Evolutionary conservation across 2,797 vertebrate genomes (phyloP).

Genomic region (Valencia hispanica): DNA sequence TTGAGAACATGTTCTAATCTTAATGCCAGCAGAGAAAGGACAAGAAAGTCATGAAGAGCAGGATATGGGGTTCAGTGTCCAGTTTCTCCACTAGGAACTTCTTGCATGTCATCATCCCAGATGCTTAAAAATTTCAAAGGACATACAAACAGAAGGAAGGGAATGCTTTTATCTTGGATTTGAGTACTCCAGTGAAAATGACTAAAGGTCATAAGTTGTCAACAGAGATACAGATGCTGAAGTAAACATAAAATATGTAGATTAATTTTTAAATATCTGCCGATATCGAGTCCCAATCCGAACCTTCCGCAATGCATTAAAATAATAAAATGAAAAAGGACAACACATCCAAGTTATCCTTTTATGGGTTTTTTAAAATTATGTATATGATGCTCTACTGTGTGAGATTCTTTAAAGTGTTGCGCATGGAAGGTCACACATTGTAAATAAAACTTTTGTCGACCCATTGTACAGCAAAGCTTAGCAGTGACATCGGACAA

Average conservation of each 20-base stretch:
- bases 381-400: too few relatives aligned
- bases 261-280: too few relatives aligned
- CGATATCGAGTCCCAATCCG: too few relatives aligned
- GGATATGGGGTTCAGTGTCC: conserved; percentile 31
- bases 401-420: too few relatives aligned
- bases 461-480: too few relatives aligned
- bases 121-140: conserved; percentile 39
- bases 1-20: conserved; percentile 35
- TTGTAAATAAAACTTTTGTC: too few relatives aligned
- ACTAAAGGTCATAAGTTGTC: conserved; percentile 35
- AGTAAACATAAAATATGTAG: conserved; percentile 29
- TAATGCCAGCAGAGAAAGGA: conserved; percentile 55
- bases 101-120: conserved; percentile 30
- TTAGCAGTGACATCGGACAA: too few relatives aligned
- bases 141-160: conserved; percentile 6
- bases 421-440: too few relatives aligned
- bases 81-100: conserved; percentile 40
- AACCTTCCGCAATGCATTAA: too few relatives aligned
- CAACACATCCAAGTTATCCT: too few relatives aligned
- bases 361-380: too few relatives aligned
- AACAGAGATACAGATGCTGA: conserved; percentile 27
- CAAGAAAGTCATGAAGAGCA: conserved; percentile 16
- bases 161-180: conserved; percentile 13
- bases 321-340: too few relatives aligned
- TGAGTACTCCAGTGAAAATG: conserved; percentile 16